Percentiles rank a stretch among this genome's conserved stretches.
phyloP scores from a whole-genome alignment of 2,888 invertebrate genomes.

The Xanthia togata region DNA sequence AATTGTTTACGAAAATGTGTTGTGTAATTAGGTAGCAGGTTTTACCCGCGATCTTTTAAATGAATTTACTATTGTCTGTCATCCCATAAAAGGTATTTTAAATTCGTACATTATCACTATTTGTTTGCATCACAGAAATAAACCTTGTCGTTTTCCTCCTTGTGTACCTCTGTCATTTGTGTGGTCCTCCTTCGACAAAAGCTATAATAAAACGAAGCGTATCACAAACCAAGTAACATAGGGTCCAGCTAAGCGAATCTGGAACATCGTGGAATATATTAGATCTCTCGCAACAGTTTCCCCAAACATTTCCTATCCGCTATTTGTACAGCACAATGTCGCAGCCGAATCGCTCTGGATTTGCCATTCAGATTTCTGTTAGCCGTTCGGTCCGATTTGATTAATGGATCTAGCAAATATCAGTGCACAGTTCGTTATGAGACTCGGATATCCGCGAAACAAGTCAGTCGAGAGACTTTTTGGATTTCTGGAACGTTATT shows the following conservation, averaged over 20 bases:
- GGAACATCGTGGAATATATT: neutral
- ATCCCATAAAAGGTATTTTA: neutral
- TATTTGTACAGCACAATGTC: constrained; percentile 31
- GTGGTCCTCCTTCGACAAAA: neutral
- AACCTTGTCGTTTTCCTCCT: neutral
- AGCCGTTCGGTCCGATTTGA: constrained; percentile 80
- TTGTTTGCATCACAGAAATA: constrained; percentile 11
- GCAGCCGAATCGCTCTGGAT: constrained; percentile 66
- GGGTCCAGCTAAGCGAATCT: neutral
- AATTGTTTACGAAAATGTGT: too few relatives aligned
- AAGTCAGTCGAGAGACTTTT: constrained; percentile 38
- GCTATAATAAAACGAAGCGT: neutral
- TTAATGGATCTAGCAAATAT: constrained; percentile 78
- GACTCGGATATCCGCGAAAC: constrained; percentile 56
- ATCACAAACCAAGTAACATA: too few relatives aligned
- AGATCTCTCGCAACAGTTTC: constrained; percentile 14
- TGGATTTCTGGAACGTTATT: constrained; percentile 29
- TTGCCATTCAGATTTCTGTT: constrained; percentile 85
- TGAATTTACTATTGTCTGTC: neutral
- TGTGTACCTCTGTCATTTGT: neutral
- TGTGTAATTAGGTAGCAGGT: neutral
- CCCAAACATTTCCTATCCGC: constrained; percentile 33
- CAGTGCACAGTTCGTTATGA: constrained; percentile 63
- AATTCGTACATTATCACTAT: neutral
- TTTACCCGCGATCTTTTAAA: neutral